Conservation (phyloP, 2,113 vertebrate species). For the Myotis davidii region DNA sequence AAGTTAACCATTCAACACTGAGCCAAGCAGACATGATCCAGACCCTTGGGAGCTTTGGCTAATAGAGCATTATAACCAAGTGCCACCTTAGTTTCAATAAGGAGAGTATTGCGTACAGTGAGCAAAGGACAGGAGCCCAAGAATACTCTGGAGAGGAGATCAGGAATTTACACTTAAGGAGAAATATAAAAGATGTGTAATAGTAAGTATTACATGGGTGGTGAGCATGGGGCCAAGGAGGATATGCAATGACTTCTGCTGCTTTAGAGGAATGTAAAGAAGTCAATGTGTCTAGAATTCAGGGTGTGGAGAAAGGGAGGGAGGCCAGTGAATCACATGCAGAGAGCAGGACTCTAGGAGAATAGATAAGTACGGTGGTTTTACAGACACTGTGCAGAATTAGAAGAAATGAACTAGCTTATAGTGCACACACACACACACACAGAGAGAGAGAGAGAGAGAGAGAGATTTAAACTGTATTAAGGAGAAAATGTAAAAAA, state of each 20-base stretch:
- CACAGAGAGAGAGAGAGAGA: too few species aligned
- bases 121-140: background rate
- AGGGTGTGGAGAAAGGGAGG: background rate
- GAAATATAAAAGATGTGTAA: background rate
- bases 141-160: background rate
- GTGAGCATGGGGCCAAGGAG: background rate
- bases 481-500: background rate
- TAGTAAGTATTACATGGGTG: background rate
- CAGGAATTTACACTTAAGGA: background rate
- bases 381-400: background rate
- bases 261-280: background rate
- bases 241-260: background rate
- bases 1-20: background rate
- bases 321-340: background rate
- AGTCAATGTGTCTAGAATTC: background rate
- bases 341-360: background rate
- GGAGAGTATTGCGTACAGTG: background rate
- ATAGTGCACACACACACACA: background rate
- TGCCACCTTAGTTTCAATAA: background rate
- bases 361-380: background rate
- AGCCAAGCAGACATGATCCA: background rate
- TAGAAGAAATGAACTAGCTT: background rate
- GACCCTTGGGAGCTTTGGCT: background rate
- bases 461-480: background rate
- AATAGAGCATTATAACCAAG: background rate